Conservation (phyloP, 2,113 vertebrate genomes). For the Podocnemis expansa region DNA sequence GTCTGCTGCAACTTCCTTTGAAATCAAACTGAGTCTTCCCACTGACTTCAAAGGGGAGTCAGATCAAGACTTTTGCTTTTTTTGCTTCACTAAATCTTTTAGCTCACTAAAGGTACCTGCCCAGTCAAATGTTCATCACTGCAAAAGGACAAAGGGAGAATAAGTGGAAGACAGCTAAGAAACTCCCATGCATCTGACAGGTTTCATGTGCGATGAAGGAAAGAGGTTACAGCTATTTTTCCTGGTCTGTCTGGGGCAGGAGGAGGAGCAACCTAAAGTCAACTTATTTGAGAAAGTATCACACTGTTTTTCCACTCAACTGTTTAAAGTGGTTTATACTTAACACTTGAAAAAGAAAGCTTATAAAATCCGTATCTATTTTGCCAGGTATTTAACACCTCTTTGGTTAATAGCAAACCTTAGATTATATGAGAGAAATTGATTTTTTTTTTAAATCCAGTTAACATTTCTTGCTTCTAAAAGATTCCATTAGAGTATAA, state of each 20-base stretch:
- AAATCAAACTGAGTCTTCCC: neutral
- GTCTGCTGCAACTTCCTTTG: neutral
- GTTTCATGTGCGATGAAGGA: neutral
- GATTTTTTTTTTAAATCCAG: slow-evolving; percentile 37
- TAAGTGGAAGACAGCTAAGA: neutral
- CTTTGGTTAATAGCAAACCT: slow-evolving; percentile 27
- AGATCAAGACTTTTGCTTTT: neutral
- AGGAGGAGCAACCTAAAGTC: neutral
- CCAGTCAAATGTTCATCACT: neutral
- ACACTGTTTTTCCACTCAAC: neutral
- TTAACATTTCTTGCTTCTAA: slow-evolving; percentile 2
- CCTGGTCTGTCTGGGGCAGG: neutral
- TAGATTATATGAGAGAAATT: slow-evolving; percentile 23
- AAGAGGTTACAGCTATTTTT: neutral
- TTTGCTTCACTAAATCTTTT: neutral
- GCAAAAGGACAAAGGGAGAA: neutral
- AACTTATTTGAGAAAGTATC: neutral
- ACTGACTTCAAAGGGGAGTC: neutral
- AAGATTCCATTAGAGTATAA: neutral
- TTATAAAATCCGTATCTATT: slow-evolving; percentile 42
- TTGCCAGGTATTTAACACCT: slow-evolving; percentile 39
- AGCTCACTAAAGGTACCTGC: neutral
- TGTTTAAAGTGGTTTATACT: slow-evolving; percentile 26
- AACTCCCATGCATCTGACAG: neutral
- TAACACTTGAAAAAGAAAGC: slow-evolving; percentile 41